Base-by-base conservation (phyloP, 1,140 invertebrate species). In the Papilio polyxenes region DNA sequence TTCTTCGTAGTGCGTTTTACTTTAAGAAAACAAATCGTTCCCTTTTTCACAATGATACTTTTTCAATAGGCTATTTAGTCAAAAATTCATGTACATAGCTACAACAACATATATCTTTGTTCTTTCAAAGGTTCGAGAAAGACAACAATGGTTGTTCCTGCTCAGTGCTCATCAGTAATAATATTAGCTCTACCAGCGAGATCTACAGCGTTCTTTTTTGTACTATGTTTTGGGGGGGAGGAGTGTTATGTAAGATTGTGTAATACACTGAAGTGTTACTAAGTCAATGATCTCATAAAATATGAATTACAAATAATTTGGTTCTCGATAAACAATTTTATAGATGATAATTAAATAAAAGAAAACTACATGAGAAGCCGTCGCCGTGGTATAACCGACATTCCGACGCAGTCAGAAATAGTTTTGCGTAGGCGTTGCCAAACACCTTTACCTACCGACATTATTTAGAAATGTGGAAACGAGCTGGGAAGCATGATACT, bases 381-480 rank as follows among this genome's bases (percentile, higher is more conserved):
- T 81, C 80, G 76, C 40, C 65, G 80, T 62, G 80, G 62, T 83
- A 72, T 81, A 78, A 79, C 77, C 53, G 77, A 79, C 85, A 89
- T 89, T 87, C 87, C 87, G 83, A 53, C 69, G 82, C 62, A 82
- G 37, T 84, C 87, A 85, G 84, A 88, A 89, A 89, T 89, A 89
- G 88, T 84, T 74, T 53, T 15, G 78, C 85, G 88, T 88, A 85
- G 88, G 88, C 85, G 85, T 69, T 81, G 81, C 37, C 85, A 82
- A 78, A 83, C 88, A 89, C 88, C 88, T 88, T 88, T 88, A 89
- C 87, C 88, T 88, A 85, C 83, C 83, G 59, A 83, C 81, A 83
- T 87, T 87, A 87, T 86, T 87, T 85, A 83, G 85, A 86, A 86
- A 85, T 80, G 75, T 85, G 82, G 84, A 87, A 86, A 85, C 86